phyloP scores from a whole-genome alignment of 1,140 invertebrate species.

The Reticulitermes speratus region DNA sequence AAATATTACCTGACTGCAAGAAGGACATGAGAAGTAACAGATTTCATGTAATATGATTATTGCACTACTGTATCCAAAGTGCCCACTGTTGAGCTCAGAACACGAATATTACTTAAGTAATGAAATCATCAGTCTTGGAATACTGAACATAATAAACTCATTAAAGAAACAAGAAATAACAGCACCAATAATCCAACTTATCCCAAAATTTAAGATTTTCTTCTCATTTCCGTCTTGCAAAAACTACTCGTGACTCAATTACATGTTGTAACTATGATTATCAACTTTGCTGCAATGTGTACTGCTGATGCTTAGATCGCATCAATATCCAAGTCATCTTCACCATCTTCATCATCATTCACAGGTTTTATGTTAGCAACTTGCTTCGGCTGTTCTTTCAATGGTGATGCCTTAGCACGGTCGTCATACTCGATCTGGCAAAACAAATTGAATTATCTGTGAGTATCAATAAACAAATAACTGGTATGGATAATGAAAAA shows the following conservation, averaged over 20 bases:
- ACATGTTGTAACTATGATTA: neutral
- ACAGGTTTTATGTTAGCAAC: slow-evolving; percentile 51
- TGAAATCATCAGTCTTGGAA: no score
- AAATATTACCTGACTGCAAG: neutral
- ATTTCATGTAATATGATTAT: neutral
- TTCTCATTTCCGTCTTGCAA: neutral
- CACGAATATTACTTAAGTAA: no score
- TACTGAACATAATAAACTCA: no score
- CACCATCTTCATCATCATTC: slow-evolving; percentile 68
- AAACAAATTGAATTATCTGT: slow-evolving; percentile 27
- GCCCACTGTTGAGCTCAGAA: no score
- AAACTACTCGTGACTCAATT: neutral
- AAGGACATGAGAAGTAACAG: neutral
- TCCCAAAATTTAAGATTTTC: neutral
- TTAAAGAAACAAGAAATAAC: no score
- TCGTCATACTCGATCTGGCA: slow-evolving; percentile 84
- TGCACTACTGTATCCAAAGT: no score
- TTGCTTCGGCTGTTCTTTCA: slow-evolving; percentile 62
- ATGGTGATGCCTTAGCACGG: slow-evolving; percentile 71
- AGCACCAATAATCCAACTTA: no score
- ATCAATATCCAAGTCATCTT: slow-evolving; percentile 85
- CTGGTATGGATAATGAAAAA: no score
- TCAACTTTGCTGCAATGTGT: neutral
- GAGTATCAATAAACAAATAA: neutral
- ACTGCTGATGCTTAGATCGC: slow-evolving; percentile 65